Base-by-base conservation (phyloP, 2,797 vertebrate species). In the Triplophysa yarkandensis region DNA sequence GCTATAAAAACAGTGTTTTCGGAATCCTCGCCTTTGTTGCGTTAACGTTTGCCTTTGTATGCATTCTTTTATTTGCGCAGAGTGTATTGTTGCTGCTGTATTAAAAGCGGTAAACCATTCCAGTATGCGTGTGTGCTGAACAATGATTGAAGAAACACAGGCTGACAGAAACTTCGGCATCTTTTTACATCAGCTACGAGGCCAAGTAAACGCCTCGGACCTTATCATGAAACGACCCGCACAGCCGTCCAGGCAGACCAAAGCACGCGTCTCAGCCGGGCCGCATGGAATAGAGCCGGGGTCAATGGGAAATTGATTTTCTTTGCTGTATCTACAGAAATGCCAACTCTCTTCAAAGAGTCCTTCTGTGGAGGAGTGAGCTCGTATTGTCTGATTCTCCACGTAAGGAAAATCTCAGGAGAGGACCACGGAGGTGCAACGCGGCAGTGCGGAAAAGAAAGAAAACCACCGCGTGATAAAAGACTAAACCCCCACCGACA, bases 291-390 rank as follows among this genome's bases (percentile, higher is more conserved):
- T 32, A 74, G 58, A 27, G 77, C 50, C 52, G 50, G 63, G 81
- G 84, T 84, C 83, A 87, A 79, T 85, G 77, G 81, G 41, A 84
- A 85, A 87, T 84, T 77, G 80, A 86, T 86, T 85, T 85, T 83
- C 68, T 71, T 68, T 64, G 62, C 78, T 78, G 73, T 83, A 77
- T 82, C 79, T 85, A 78, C 80, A 83, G 74, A 84, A 78, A 83
- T 68, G 57, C 63, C 67, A 68, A 74, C 79, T 66, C 60, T 79
- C 78, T 83, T 86, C 76, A 85, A 85, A 86, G 58, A 64, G 60
- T 74, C 60, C 71, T 82, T 76, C 52, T 68, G 73, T 77, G 73
- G 74, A 79, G 46, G 68, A 63, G 54, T 60, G 52, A 50, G 71
- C 63, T 55, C 60, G 81, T 52, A 78, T 76, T 78, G 71, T 78